Conservation (phyloP, 2,113 vertebrate genomes). For the Ciconia boyciana region DNA sequence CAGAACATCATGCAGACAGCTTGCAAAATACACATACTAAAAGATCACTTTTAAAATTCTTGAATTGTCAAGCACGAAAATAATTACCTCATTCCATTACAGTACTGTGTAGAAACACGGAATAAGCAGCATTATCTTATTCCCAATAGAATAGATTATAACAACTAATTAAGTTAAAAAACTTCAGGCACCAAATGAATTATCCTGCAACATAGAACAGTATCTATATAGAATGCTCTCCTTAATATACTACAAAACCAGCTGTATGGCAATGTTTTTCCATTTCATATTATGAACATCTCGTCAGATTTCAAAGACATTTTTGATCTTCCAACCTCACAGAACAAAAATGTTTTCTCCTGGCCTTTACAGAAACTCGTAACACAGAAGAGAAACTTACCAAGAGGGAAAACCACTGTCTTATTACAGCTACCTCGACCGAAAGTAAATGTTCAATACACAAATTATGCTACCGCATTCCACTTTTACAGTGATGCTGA, state of each 20-base stretch:
- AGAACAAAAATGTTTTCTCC: neutral
- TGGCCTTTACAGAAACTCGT: neutral
- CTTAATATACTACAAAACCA: slow-evolving; percentile 34
- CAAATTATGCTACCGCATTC: neutral
- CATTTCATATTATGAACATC: neutral
- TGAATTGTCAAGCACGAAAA: slow-evolving; percentile 55
- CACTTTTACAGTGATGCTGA: neutral
- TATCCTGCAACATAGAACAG: slow-evolving; percentile 27
- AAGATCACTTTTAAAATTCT: slow-evolving; percentile 32
- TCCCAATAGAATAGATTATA: slow-evolving; percentile 34
- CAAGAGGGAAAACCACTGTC: neutral
- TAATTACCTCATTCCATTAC: slow-evolving; percentile 64
- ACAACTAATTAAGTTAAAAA: slow-evolving; percentile 51
- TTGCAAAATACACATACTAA: slow-evolving; percentile 62
- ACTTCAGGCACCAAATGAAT: slow-evolving; percentile 55
- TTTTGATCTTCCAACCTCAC: neutral
- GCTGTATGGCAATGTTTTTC: neutral
- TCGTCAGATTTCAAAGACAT: neutral
- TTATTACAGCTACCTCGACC: neutral
- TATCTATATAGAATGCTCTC: slow-evolving; percentile 35
- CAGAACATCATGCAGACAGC: slow-evolving; percentile 68
- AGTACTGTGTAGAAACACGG: slow-evolving; percentile 57
- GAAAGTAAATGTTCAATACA: neutral
- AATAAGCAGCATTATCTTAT: slow-evolving; percentile 64
- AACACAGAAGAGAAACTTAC: neutral